A percentile compares a stretch with the other conserved stretches of the same genome.
phyloP scores from a whole-genome alignment of 2,113 vertebrate genomes.

The Pseudopodoces humilis region DNA sequence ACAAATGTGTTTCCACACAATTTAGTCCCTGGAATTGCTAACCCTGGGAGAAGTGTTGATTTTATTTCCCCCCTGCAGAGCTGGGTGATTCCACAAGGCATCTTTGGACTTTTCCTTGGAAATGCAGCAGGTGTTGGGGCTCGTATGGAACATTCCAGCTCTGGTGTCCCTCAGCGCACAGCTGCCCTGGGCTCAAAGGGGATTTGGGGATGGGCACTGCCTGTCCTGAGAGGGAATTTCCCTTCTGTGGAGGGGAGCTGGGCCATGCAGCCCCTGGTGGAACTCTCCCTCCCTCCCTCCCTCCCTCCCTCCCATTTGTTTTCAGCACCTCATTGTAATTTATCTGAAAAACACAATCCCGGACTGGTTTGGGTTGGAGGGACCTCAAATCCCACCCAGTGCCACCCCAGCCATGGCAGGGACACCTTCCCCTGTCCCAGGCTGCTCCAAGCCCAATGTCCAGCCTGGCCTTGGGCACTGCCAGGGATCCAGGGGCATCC shows the following conservation, averaged over 20 bases:
- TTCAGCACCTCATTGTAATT: not conserved
- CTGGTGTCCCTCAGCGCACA: not conserved
- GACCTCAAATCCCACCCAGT: accelerated
- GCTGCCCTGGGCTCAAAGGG: not conserved
- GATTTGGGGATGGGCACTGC: not conserved
- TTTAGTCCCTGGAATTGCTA: not conserved
- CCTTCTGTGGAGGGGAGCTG: not conserved
- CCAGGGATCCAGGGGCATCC: not conserved
- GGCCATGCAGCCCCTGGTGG: accelerated
- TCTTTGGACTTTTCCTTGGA: not conserved
- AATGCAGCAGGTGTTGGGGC: accelerated
- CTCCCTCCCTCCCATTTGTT: not conserved
- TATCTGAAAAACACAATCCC: not conserved
- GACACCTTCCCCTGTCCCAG: not conserved
- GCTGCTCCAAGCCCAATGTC: not conserved
- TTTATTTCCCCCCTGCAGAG: not conserved
- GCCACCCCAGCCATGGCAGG: not conserved
- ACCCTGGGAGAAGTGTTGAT: not conserved
- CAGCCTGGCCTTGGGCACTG: not conserved
- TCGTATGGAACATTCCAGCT: not conserved
- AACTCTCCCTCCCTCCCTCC: accelerated
- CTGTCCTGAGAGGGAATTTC: not conserved
- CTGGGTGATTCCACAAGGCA: not conserved
- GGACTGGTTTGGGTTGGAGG: too few relatives aligned
- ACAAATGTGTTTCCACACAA: not conserved